Conservation (phyloP, 2,113 vertebrate species). For the Atlantisia rogersi region DNA sequence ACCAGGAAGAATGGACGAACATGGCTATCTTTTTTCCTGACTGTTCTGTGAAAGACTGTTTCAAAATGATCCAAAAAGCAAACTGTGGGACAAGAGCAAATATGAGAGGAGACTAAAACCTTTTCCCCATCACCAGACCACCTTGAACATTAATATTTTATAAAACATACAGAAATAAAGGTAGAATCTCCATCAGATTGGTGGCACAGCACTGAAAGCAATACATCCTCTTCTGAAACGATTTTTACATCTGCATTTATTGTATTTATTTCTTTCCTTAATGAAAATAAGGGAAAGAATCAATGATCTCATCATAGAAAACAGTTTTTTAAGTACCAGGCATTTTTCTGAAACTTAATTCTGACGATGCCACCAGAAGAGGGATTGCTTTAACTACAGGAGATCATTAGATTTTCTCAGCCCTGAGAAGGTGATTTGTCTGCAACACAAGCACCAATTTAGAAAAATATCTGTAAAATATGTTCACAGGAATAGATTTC, state of each 20-base stretch:
- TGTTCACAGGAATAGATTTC: not conserved
- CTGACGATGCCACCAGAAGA: slow-evolving; percentile 30
- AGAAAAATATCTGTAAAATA: slow-evolving; percentile 44
- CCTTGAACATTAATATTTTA: not conserved
- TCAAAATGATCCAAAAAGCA: not conserved
- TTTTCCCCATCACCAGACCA: not conserved
- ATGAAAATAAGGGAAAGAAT: not conserved
- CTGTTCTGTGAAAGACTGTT: not conserved
- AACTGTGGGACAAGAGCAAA: not conserved
- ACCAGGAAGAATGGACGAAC: not conserved
- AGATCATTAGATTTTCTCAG: slow-evolving; percentile 43
- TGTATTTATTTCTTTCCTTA: not conserved
- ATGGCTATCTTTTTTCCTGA: not conserved
- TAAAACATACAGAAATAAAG: not conserved
- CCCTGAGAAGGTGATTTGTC: slow-evolving; percentile 44
- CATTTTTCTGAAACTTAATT: slow-evolving; percentile 51
- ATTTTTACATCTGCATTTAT: slow-evolving; percentile 33
- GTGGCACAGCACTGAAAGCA: not conserved
- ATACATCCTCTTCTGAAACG: not conserved
- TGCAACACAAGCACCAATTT: slow-evolving; percentile 17
- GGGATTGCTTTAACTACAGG: slow-evolving; percentile 46
- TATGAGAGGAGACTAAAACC: not conserved
- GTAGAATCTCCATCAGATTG: not conserved
- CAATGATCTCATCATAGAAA: slow-evolving; percentile 22
- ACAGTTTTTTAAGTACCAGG: slow-evolving; percentile 38